Base-by-base conservation (phyloP, 1,140 invertebrate species). In the Drepana arcuata region DNA sequence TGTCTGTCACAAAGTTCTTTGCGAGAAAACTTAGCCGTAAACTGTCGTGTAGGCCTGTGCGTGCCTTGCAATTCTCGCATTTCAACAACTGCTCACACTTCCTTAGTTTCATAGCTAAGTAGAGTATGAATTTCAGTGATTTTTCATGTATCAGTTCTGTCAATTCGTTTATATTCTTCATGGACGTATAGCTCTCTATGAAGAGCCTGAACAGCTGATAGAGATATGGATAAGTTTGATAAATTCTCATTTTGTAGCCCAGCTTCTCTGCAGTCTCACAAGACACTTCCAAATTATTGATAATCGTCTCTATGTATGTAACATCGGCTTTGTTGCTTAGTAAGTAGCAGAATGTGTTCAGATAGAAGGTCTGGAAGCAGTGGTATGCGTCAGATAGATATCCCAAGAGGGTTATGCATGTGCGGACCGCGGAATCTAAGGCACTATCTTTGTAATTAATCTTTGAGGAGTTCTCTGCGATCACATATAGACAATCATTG, bases 1-100 rank as follows among this genome's bases (percentile, higher is more conserved):
- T 18, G 4, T 39, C 35, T 0, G 36, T 48, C 4, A 73, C 41
- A 0, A 77, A 52, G 16, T 64, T 46, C 55, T 74, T 81, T 0
- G 48, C 30, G 1, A 63, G 3, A 33, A 77, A 79, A 2, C 62
- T 58, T 0, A 81, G 35, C 0, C 74, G 41, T 21, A 81, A 44
- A 0, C 63, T 58, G 23, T 81, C 77, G 14, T 81, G 77, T 18
- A 65, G 30, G 0, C 71, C 61, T 2, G 54, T 45, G 47, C 64
- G 65, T 0, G 61, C 34, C n/a, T 16, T 43, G 42, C 77, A 81
- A 15, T 63, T 66, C 0, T 77, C 72, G 30, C 77, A 81, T 63
- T 71, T 81, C 0, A 64, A 29, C 2, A 77, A 29, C 18, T 75
- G 77, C 2, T 46, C 47, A 1, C 52, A 42, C 2, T 50, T 44